A percentile compares a stretch with the other conserved stretches of the same genome.
These are phyloP conservation scores for Felis chaus DNA, from an alignment of 2,113 vertebrate genomes.

Conservation along the genomic window DNA sequence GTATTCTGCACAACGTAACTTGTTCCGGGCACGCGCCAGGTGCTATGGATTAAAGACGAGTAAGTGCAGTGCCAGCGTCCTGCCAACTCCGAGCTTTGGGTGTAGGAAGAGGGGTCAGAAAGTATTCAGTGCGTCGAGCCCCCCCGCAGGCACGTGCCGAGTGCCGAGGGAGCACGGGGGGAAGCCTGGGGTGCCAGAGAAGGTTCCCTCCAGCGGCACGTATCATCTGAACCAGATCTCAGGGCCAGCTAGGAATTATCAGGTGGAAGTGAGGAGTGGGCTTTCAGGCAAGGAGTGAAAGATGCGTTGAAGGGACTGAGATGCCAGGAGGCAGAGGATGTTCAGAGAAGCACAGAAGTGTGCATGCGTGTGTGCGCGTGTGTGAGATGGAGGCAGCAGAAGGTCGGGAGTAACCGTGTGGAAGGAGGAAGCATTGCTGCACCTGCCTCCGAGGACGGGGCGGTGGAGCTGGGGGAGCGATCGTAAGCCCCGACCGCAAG, in stretches of 20 bases:
- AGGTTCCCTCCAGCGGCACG: background rate
- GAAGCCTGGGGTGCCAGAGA: background rate
- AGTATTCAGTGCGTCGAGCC: background rate
- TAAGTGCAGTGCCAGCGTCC: background rate
- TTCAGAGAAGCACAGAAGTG: background rate
- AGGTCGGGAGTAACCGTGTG: background rate
- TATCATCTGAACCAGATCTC: background rate
- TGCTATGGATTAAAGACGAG: background rate
- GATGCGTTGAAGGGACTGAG: background rate
- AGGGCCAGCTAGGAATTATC: background rate
- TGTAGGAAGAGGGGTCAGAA: background rate
- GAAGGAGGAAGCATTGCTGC: background rate
- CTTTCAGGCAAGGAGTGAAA: background rate
- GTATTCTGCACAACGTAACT: background rate
- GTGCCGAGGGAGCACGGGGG: background rate
- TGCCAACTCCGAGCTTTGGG: background rate
- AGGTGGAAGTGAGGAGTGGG: background rate
- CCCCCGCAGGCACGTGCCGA: fast-evolving
- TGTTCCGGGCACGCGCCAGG: background rate
- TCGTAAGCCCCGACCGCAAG: too few relatives aligned
- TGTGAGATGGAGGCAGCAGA: background rate
- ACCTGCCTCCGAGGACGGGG: background rate
- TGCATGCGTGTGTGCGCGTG: fast-evolving
- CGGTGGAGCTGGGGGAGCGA: background rate
- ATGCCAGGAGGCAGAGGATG: background rate